phyloP scores from a whole-genome alignment of 2,797 vertebrate species.

The Scolopax bukidnonensis region DNA sequence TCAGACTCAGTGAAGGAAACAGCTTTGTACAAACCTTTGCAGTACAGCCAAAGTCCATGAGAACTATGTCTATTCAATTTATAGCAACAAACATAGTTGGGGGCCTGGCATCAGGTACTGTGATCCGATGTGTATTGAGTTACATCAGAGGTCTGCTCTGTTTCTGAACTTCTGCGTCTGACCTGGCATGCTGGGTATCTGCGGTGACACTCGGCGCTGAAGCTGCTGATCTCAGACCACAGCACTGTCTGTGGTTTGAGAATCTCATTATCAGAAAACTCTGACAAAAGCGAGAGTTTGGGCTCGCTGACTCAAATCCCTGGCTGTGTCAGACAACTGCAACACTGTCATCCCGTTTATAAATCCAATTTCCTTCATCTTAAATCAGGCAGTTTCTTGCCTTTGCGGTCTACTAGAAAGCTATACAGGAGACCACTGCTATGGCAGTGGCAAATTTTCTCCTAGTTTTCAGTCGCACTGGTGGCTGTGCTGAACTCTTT shows the following conservation, averaged over 20 bases:
- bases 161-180: not conserved
- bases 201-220: rapidly evolving
- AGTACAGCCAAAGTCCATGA: not conserved
- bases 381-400: not conserved
- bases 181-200: rapidly evolving
- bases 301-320: not conserved
- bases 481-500: not conserved
- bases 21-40: not conserved
- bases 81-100: not conserved
- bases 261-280: not conserved
- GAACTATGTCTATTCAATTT: not conserved
- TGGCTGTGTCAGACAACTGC: not conserved
- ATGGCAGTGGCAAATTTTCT: not conserved
- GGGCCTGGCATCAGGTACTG: not conserved
- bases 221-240: not conserved
- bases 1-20: not conserved
- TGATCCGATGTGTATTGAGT: rapidly evolving
- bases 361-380: not conserved
- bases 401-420: not conserved
- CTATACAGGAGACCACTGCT: not conserved
- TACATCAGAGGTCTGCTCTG: not conserved
- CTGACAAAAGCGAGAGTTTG: not conserved
- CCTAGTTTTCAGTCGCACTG: rapidly evolving
- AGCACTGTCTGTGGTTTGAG: rapidly evolving
- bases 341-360: not conserved